Percentiles rank a stretch among this genome's conserved stretches.
phyloP scores from a whole-genome alignment of 2,888 invertebrate genomes.

The Carpatolechia fugitivella region DNA sequence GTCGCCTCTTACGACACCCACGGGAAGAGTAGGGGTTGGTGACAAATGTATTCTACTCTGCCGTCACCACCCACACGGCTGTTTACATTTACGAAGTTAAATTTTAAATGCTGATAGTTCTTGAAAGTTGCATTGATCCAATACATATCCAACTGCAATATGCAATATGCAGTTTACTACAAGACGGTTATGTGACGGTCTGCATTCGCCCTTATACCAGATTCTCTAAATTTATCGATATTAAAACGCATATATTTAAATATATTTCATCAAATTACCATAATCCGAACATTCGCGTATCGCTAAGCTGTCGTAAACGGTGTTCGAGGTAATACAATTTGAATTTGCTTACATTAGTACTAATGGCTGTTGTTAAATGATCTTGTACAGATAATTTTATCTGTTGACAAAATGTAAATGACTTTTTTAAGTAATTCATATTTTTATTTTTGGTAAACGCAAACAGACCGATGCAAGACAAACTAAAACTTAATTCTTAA shows the following conservation, averaged over 20 bases:
- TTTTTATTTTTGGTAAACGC: too few species aligned
- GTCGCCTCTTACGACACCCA: too few species aligned
- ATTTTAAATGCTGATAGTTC: too few species aligned
- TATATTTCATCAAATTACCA: neutral
- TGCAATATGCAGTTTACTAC: neutral
- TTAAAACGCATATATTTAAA: neutral
- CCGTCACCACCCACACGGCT: too few species aligned
- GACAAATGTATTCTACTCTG: too few species aligned
- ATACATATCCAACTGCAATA: too few species aligned
- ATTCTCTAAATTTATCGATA: slow-evolving; percentile 1
- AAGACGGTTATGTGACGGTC: neutral
- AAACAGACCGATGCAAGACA: too few species aligned
- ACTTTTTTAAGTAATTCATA: too few species aligned
- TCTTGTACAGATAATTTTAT: neutral
- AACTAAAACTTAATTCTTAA: too few species aligned
- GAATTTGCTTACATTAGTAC: neutral
- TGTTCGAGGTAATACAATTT: neutral
- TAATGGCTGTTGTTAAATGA: neutral
- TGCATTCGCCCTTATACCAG: neutral
- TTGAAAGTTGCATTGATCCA: too few species aligned
- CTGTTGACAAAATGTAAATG: neutral
- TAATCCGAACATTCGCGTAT: neutral
- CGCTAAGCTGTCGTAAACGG: neutral
- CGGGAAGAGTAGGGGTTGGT: too few species aligned
- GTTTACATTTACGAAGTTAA: too few species aligned